Base-by-base conservation (phyloP, 53 echinoderm and acorn worm genomes). In the Paracentrotus lividus region DNA sequence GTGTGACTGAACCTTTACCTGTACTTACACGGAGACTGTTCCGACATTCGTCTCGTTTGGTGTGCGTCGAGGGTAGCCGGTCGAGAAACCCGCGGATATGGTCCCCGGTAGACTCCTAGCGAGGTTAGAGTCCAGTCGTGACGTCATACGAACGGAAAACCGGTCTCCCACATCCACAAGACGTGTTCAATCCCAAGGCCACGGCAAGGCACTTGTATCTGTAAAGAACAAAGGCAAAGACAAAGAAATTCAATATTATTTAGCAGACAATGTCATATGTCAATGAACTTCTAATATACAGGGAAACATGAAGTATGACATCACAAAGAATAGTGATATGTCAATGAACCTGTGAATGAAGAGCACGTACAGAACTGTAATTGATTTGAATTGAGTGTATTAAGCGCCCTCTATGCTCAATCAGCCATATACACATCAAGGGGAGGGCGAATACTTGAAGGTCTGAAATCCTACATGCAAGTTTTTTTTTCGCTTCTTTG, bases 21-120 rank as follows among this genome's bases (percentile, higher is more conserved):
- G 44, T 26, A 26, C n/a, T 45, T 45, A n/a, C n/a, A n/a, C 81
- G n/a, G 8, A 47, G 9, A 78, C 1, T n/a, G 44, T 44, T 12
- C 81, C 49, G 49, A 47, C 13, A 49, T 81, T 44, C 33, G 81
- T 49, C 81, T 45, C 47, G 81, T 81, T 81, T 27, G 76, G 76
- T 42, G 76, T 76, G 16, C 72, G 40, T 49, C 81, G 81, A 81
- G 81, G 81, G 81, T 27, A 81, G 81, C 7, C 81, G 47, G 81
- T 23, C 81, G 81, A 26, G n/a, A 47, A 81, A 45, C 44, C 81
- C 81, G 26, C 81, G 47, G 81, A 81, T 81, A 81, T 72, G 81
- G 81, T 81, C 81, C 47, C 5, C 20, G 77, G 44, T 43, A 77
- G 77, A 77, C 77, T 77, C 43, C 31, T 67, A 33, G 67, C 32